These are phyloP conservation scores for Endomychus coccineus DNA, from an alignment of 2,888 invertebrate species.

Conservation along the genomic window DNA sequence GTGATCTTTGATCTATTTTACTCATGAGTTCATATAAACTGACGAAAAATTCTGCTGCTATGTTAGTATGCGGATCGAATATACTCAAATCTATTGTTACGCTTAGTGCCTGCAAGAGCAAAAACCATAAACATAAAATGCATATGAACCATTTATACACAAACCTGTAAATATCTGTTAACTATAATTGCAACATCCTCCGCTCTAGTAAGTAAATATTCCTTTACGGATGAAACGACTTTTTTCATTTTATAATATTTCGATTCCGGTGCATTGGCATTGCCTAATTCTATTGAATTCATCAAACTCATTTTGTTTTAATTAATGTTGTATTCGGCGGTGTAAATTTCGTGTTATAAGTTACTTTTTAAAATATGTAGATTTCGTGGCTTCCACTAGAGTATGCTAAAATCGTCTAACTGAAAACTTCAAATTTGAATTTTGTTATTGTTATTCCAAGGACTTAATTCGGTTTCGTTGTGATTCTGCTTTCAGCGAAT, in stretches of 20 bases:
- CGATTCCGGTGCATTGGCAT: slow-evolving; percentile 12
- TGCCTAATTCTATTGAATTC: slow-evolving; percentile 11
- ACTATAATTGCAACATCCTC: slow-evolving; percentile 24
- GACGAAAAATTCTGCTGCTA: slow-evolving; percentile 60
- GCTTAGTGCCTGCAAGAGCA: slow-evolving; percentile 50
- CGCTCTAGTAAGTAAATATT: slow-evolving; percentile 24
- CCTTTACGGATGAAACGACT: slow-evolving; percentile 21
- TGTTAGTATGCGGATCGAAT: slow-evolving; percentile 58
- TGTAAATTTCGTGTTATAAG: too few species aligned
- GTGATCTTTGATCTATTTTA: slow-evolving; percentile 48
- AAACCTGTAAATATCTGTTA: slow-evolving; percentile 30
- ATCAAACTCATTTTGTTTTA: too few species aligned
- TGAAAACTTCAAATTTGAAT: too few species aligned
- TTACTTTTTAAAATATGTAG: too few species aligned
- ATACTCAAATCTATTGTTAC: slow-evolving; percentile 56
- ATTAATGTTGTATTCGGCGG: too few species aligned
- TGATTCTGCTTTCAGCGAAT: too few species aligned
- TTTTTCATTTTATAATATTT: slow-evolving; percentile 23
- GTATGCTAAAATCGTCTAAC: too few species aligned
- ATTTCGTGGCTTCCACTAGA: too few species aligned
- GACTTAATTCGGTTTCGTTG: too few species aligned
- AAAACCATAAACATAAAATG: background rate
- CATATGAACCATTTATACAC: background rate
- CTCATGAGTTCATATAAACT: slow-evolving; percentile 59
- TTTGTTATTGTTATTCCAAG: too few species aligned